Percentiles rank a stretch among this genome's conserved stretches.
Conservation (phyloP, 2,113 vertebrate genomes). For the Scytalopus superciliaris region DNA sequence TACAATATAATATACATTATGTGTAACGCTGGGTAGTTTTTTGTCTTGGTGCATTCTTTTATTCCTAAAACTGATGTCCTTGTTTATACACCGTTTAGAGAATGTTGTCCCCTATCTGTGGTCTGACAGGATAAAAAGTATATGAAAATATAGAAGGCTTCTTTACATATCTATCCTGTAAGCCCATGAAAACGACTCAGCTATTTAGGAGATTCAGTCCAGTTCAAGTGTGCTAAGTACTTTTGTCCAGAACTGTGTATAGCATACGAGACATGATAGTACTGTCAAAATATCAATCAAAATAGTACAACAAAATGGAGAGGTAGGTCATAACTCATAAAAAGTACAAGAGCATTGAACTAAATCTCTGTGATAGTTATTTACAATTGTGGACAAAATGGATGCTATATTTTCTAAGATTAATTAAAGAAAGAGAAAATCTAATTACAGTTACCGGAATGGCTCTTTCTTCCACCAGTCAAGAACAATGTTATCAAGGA, state of each 20-base stretch:
- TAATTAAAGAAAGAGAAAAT: background rate
- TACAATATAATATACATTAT: background rate
- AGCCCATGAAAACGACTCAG: background rate
- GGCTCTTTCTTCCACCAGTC: constrained; percentile 91
- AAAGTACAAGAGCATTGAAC: background rate
- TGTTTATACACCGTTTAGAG: background rate
- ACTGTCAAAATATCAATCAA: background rate
- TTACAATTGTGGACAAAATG: background rate
- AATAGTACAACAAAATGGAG: background rate
- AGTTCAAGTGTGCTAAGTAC: background rate
- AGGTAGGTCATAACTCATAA: background rate
- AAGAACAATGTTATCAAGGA: constrained; percentile 81
- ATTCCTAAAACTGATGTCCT: background rate
- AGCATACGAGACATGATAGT: background rate
- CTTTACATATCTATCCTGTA: background rate
- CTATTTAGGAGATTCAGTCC: background rate
- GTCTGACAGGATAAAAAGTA: background rate
- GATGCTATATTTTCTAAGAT: background rate
- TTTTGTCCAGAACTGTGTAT: background rate
- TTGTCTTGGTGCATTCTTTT: background rate
- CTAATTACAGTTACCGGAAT: constrained; percentile 77
- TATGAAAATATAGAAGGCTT: background rate
- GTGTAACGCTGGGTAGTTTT: background rate
- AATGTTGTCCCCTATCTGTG: background rate
- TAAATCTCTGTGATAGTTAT: background rate